A percentile compares a stretch with the other conserved stretches of the same genome.
Conservation (phyloP, 2,113 vertebrate genomes). For the Haemorhous mexicanus region DNA sequence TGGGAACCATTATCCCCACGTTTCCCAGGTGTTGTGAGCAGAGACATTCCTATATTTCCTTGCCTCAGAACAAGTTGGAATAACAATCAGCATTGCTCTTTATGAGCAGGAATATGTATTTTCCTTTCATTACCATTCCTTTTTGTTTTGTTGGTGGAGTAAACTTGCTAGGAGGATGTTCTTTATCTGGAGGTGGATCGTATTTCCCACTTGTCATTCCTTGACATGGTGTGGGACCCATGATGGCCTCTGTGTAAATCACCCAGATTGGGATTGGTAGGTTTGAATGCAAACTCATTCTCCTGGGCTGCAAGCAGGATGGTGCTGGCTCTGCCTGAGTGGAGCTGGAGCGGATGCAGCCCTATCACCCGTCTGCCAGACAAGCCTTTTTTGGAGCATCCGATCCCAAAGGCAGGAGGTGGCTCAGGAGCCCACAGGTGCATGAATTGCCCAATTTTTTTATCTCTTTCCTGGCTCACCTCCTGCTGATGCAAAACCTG, state of each 20-base stretch:
- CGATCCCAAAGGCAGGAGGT: not conserved
- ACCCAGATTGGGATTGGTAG: not conserved
- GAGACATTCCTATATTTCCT: not conserved
- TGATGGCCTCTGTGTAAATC: not conserved
- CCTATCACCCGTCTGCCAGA: slow-evolving; percentile 7
- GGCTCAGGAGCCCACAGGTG: not conserved
- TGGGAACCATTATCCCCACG: not conserved
- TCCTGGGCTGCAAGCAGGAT: not conserved
- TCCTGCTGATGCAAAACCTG: slow-evolving; percentile 60
- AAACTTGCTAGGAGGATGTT: not conserved
- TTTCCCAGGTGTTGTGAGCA: not conserved
- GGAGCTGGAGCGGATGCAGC: not conserved
- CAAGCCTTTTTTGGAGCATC: slow-evolving; percentile 50
- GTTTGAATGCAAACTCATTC: not conserved
- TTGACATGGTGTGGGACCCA: not conserved
- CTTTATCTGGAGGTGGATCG: not conserved
- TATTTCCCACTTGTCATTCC: not conserved
- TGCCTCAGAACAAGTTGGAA: not conserved
- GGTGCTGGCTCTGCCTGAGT: not conserved
- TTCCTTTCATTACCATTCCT: not conserved
- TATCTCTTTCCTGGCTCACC: slow-evolving; percentile 8
- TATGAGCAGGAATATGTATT: slow-evolving; percentile 1
- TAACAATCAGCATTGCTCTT: not conserved
- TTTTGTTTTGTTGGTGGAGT: not conserved
- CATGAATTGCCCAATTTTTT: slow-evolving; percentile 31